A percentile compares a stretch with the other conserved stretches of the same genome.
These are phyloP conservation scores for Cyprinodon diabolis DNA, from an alignment of 2,797 vertebrate genomes.

Conservation along the genomic window DNA sequence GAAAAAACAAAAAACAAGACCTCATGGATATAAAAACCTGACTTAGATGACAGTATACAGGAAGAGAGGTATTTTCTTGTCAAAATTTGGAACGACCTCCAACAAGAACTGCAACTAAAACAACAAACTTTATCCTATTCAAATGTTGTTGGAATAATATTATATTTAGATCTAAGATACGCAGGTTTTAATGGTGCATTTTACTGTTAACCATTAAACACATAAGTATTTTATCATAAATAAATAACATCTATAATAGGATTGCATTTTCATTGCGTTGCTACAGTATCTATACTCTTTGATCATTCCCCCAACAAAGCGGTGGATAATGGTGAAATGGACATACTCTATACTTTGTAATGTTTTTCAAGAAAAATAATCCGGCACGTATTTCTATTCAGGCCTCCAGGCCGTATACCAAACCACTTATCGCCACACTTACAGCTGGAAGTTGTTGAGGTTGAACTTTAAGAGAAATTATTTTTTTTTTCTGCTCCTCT, in stretches of 20 bases:
- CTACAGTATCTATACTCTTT: neutral
- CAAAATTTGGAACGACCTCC: constrained; percentile 40
- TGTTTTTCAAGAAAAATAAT: no score
- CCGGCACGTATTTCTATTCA: no score
- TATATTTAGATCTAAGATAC: constrained; percentile 35
- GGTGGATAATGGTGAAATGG: neutral
- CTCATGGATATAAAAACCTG: constrained; percentile 33
- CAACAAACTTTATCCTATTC: constrained; percentile 11
- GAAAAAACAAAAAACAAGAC: constrained; percentile 34
- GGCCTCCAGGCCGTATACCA: no score
- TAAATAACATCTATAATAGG: neutral
- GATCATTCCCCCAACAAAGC: neutral
- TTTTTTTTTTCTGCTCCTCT: neutral
- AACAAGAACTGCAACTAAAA: constrained; percentile 13
- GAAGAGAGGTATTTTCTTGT: constrained; percentile 30
- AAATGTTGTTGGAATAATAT: constrained; percentile 9
- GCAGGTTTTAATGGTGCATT: neutral
- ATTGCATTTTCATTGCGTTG: neutral
- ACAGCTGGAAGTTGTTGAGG: neutral
- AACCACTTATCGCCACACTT: neutral
- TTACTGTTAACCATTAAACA: neutral
- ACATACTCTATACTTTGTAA: no score
- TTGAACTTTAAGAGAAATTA: neutral
- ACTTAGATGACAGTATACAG: constrained; percentile 25
- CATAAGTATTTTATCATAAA: constrained; percentile 1